Evolutionary conservation across 2,888 invertebrate species (phyloP), one percentile per base, ranked within the genome.

Genomic region (Hedya salicella): DNA sequence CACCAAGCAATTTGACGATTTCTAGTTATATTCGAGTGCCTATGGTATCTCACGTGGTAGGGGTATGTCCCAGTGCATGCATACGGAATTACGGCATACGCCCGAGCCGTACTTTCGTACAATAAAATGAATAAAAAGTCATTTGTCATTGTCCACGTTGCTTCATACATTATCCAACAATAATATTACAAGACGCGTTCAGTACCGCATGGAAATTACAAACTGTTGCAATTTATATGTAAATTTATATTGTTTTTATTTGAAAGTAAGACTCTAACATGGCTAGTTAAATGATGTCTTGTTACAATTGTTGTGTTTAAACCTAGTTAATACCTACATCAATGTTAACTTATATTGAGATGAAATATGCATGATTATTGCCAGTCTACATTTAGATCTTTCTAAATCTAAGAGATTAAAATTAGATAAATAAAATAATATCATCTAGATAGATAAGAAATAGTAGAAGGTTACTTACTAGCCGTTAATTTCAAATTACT

Each of bases 401-500:
- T 77, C 76, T 77, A 76, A 79, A 78, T 78, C 73, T 87, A 87
- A 87, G 84, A 78, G 67, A 81, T 46, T 44, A 52, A 25, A 39
- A 46, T 63, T 69, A 69, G 65, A 53, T 50, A 61, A 42, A 53
- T 71, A 69, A 68, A 69, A 68, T 71, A 70, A 67, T 52, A 46
- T 44, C 32, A 49, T 14, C 44, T 66, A 69, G 67, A 66, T 70
- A 70, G 70, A 50, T 71, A 71, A 70, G 67, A 64, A 68, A 65
- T 67, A 40, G 60, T 66, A 62, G 63, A 39, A 19, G 21, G 25
- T 68, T 64, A 60, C 36, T 44, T 42, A 40, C 78, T 87, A 79
- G 78, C 69, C 67, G 75, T 85, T 87, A 82, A 82, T 86, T 85
- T 87, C 76, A 77, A 82, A 85, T 84, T 85, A 90, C 90, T 91